Percentiles rank a stretch among this genome's conserved stretches.
Evolutionary conservation across 2,888 invertebrate species (phyloP).

Genomic region (Lymantria monacha): DNA sequence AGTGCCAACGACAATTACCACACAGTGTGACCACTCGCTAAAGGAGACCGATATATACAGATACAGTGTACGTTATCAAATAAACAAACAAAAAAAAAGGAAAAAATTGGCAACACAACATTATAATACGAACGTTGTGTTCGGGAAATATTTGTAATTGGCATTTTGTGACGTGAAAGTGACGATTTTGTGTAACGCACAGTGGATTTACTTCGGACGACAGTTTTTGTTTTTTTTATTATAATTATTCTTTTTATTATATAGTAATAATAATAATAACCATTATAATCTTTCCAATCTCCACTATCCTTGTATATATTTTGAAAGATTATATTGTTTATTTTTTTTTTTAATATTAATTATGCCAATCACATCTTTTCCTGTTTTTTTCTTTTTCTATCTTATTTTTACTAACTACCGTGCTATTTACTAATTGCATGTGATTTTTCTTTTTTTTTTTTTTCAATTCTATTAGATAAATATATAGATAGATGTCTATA

Average conservation of each 20-base stretch:
- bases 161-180: slow-evolving; percentile 79
- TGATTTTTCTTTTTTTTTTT: slow-evolving; percentile 7
- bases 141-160: slow-evolving; percentile 76
- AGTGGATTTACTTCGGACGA: slow-evolving; percentile 67
- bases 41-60: slow-evolving; percentile 37
- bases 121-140: slow-evolving; percentile 38
- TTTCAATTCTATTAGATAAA: neutral
- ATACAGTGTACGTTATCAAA: slow-evolving; percentile 63
- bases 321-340: slow-evolving; percentile 56
- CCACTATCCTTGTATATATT: slow-evolving; percentile 66
- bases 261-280: slow-evolving; percentile 32
- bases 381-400: slow-evolving; percentile 49
- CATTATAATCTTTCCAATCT: slow-evolving; percentile 37
- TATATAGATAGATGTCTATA: neutral
- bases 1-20: slow-evolving; percentile 41
- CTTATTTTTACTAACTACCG: slow-evolving; percentile 38
- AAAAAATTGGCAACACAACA: slow-evolving; percentile 37
- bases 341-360: slow-evolving; percentile 57
- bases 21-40: slow-evolving; percentile 53
- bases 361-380: slow-evolving; percentile 79
- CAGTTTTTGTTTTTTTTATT: slow-evolving; percentile 51
- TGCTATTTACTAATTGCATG: slow-evolving; percentile 65
- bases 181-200: slow-evolving; percentile 59
- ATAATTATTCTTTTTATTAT: slow-evolving; percentile 21
- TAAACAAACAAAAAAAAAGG: slow-evolving; percentile 37